These are phyloP conservation scores for Micropoecilia bifurca DNA, from an alignment of 2,797 vertebrate genomes.

Conservation along the genomic window DNA sequence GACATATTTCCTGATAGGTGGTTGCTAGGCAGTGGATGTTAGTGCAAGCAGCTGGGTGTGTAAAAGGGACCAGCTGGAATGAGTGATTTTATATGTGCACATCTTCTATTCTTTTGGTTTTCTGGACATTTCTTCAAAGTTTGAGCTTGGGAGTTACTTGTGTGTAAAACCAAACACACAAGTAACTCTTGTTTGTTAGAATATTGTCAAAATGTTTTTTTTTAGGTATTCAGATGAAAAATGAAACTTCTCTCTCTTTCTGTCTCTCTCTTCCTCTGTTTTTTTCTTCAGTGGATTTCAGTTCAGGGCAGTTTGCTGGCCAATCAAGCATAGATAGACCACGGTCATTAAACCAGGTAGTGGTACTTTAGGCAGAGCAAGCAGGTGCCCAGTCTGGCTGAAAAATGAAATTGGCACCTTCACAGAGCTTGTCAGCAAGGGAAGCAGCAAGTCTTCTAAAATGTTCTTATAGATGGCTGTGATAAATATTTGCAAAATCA, in stretches of 20 bases:
- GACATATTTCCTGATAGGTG: slow-evolving; percentile 65
- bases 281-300: neutral
- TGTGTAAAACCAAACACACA: slow-evolving; percentile 26
- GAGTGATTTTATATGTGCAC: slow-evolving; percentile 39
- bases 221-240: neutral
- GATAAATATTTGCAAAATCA: too few species aligned
- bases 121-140: slow-evolving; percentile 32
- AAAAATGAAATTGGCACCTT: neutral
- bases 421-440: too few species aligned
- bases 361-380: neutral
- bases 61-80: slow-evolving; percentile 55
- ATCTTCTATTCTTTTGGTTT: slow-evolving; percentile 16
- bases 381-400: neutral
- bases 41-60: slow-evolving; percentile 50
- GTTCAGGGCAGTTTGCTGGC: neutral
- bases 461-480: too few species aligned
- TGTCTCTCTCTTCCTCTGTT: neutral
- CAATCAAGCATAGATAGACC: neutral
- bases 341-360: neutral
- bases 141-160: slow-evolving; percentile 34
- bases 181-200: too few species aligned
- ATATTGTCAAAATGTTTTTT: neutral
- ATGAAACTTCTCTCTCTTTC: neutral
- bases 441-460: too few species aligned
- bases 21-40: slow-evolving; percentile 76